Evolutionary conservation across 2,888 invertebrate species (phyloP).

Genomic region (Unio delphinus): DNA sequence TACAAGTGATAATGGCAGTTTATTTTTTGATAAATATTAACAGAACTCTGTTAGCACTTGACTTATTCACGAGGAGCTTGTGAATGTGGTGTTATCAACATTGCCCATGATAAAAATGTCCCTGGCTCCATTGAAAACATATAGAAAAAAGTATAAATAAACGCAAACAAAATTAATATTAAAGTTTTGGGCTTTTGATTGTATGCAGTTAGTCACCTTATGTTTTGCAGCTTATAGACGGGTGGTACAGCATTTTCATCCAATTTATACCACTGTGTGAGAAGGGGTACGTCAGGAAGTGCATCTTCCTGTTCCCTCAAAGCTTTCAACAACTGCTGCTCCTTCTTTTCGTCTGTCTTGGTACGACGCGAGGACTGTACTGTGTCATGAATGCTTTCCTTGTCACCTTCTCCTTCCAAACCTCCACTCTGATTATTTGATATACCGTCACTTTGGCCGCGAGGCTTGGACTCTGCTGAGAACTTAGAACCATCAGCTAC

Average conservation of each 20-base stretch:
- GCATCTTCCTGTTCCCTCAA: conserved; percentile 46
- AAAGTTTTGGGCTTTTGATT: not conserved
- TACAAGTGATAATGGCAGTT: too few relatives aligned
- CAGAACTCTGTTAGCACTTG: too few relatives aligned
- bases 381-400: not conserved
- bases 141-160: not conserved
- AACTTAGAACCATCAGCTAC: not conserved
- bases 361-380: conserved; percentile 3
- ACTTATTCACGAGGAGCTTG: too few relatives aligned
- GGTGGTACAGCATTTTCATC: conserved; percentile 67
- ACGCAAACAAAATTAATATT: not conserved
- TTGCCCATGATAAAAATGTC: too few relatives aligned
- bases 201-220: conserved; percentile 43
- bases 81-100: too few relatives aligned
- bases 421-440: conserved; percentile 4
- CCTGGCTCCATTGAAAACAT: too few relatives aligned
- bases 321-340: conserved; percentile 37
- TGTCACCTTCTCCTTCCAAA: conserved; percentile 1
- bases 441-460: not conserved
- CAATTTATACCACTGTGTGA: conserved; percentile 70
- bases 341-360: conserved; percentile 28
- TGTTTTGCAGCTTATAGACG: conserved; percentile 56
- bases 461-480: not conserved
- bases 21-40: too few relatives aligned
- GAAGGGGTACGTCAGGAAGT: conserved; percentile 64